A percentile compares a stretch with the other conserved stretches of the same genome.
Conservation (phyloP, 2,888 invertebrate species). For the Psylliodes chrysocephalus region DNA sequence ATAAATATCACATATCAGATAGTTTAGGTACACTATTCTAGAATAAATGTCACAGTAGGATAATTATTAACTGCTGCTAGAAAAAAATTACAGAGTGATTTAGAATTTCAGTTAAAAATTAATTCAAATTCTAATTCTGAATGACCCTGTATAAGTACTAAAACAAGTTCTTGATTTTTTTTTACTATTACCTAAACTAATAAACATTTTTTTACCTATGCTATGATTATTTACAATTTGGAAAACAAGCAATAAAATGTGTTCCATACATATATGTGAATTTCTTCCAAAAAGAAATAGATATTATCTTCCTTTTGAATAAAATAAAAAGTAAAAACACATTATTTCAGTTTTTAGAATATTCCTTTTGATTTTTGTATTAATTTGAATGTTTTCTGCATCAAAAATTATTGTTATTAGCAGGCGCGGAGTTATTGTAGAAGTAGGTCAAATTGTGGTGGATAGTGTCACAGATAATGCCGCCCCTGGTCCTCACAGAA, state of each 20-base stretch:
- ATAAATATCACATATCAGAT: conserved; percentile 15
- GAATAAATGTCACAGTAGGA: not conserved
- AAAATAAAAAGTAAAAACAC: no score
- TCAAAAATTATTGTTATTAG: no score
- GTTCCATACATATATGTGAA: not conserved
- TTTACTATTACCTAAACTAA: not conserved
- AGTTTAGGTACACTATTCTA: not conserved
- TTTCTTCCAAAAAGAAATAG: no score
- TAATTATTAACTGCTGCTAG: not conserved
- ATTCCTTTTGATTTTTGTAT: no score
- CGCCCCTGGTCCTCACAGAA: no score
- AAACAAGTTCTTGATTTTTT: not conserved
- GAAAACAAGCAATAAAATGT: not conserved
- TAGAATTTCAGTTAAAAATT: not conserved
- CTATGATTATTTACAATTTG: conserved; percentile 12
- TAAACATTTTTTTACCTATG: not conserved
- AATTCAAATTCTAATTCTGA: not conserved
- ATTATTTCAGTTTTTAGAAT: no score
- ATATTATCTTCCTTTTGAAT: no score
- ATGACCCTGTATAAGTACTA: conserved; percentile 3
- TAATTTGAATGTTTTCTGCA: no score
- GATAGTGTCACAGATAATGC: no score
- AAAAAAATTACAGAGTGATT: conserved; percentile 7
- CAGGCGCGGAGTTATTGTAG: no score
- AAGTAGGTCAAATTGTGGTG: no score